Conservation (phyloP, 2,888 invertebrate genomes). For the Scaptomyza caliginosa region DNA sequence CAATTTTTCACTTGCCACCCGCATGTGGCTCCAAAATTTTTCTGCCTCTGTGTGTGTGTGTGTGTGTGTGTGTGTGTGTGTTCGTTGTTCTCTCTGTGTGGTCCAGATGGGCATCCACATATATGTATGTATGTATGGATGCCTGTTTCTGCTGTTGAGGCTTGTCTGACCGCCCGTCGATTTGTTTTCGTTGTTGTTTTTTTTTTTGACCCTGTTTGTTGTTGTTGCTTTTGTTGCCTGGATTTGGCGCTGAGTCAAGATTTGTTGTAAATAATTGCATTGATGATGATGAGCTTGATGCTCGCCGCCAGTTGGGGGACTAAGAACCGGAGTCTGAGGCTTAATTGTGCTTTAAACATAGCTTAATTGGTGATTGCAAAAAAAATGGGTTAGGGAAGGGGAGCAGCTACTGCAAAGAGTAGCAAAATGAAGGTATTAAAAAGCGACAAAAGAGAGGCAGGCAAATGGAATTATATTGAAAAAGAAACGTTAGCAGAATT, state of each 20-base stretch:
- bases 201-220: conserved; percentile 12
- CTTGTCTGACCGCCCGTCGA: conserved; percentile 42
- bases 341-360: conserved; percentile 76
- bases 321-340: conserved; percentile 16
- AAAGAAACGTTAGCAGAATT: not conserved
- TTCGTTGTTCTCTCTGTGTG: conserved; percentile 1
- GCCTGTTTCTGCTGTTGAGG: conserved; percentile 4
- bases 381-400: conserved; percentile 4
- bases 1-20: conserved; percentile 70
- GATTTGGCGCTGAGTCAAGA: conserved; percentile 64
- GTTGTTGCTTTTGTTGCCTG: conserved; percentile 17
- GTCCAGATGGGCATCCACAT: not conserved
- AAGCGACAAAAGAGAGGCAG: not conserved
- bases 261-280: conserved; percentile 77
- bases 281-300: conserved; percentile 63
- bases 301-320: not conserved
- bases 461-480: conserved; percentile 5
- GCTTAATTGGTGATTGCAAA: conserved; percentile 73
- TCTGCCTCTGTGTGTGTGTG: conserved; percentile 11
- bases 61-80: not conserved
- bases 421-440: conserved; percentile 23
- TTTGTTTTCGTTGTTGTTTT: conserved; percentile 27
- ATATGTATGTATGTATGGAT: not conserved
- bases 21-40: conserved; percentile 22
- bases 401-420: not conserved